Evolutionary conservation across 1,140 invertebrate genomes (phyloP).

Genomic region (Brachionus paranguensis): DNA sequence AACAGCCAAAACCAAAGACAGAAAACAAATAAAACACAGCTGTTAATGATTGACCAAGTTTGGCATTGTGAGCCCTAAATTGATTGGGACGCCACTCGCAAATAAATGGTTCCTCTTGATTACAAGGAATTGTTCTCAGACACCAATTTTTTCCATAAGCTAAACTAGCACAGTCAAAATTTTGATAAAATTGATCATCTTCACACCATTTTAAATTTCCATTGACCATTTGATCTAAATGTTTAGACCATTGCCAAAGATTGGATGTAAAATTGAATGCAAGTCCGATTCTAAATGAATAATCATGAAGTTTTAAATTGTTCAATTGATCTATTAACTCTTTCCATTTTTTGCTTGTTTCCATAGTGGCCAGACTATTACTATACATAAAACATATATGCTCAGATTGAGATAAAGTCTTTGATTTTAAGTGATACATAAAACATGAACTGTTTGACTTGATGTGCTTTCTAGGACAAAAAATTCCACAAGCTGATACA

Average conservation of each 20-base stretch:
- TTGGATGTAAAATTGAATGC: background rate
- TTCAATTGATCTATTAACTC: background rate
- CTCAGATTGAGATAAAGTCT: background rate
- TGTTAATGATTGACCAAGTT: background rate
- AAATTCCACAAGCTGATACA: background rate
- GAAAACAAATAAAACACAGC: background rate
- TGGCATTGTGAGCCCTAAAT: background rate
- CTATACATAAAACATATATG: background rate
- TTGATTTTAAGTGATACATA: background rate
- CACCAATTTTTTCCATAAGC: background rate
- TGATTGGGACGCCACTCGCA: background rate
- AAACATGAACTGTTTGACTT: background rate
- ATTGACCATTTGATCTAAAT: background rate
- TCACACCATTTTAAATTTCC: background rate
- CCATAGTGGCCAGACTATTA: background rate
- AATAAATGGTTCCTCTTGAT: background rate
- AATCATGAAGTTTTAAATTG: background rate
- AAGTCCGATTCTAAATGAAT: background rate
- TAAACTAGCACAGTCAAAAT: background rate
- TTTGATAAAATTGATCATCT: background rate
- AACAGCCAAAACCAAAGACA: background rate
- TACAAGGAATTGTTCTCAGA: background rate
- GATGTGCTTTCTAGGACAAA: conserved; percentile 18
- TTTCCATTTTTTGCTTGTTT: background rate
- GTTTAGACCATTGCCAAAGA: background rate